These are phyloP conservation scores for Spodoptera exigua DNA, from an alignment of 2,888 invertebrate species.

Conservation along the genomic window DNA sequence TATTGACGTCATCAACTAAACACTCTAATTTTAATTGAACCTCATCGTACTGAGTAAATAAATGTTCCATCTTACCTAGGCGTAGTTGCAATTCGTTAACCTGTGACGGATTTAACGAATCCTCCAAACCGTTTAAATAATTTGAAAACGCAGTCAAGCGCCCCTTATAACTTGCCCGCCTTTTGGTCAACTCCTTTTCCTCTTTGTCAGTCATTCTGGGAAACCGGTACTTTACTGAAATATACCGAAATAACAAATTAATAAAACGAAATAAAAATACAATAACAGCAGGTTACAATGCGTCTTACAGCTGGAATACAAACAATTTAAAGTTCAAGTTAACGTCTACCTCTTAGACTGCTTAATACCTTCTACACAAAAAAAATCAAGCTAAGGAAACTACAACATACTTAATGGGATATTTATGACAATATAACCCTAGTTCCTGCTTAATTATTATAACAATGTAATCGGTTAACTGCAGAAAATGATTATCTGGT, in stretches of 20 bases:
- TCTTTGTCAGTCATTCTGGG: constrained; percentile 4
- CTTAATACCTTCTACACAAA: not conserved
- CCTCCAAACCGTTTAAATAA: constrained; percentile 19
- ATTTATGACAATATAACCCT: not conserved
- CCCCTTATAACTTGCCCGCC: constrained; percentile 1
- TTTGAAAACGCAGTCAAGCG: constrained; percentile 15
- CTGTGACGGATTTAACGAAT: constrained; percentile 12
- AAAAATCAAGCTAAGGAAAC: not conserved
- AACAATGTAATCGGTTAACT: not conserved
- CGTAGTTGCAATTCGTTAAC: constrained; percentile 44
- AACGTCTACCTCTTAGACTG: not conserved
- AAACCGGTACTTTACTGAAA: not conserved
- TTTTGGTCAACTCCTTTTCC: constrained; percentile 2
- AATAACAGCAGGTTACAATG: not conserved
- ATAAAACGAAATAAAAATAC: not conserved
- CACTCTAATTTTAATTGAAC: constrained; percentile 47
- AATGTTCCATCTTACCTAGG: constrained; percentile 31
- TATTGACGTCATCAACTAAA: constrained; percentile 27
- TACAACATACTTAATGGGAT: not conserved
- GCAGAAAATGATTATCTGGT: not conserved
- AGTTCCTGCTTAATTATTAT: not conserved
- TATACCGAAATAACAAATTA: not conserved
- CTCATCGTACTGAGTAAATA: constrained; percentile 49
- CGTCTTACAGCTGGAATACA: not conserved
- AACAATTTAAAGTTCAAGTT: not conserved